A percentile compares a stretch with the other conserved stretches of the same genome.
phyloP scores from a whole-genome alignment of 1,140 invertebrate genomes.

The Mactra quadrangularis region DNA sequence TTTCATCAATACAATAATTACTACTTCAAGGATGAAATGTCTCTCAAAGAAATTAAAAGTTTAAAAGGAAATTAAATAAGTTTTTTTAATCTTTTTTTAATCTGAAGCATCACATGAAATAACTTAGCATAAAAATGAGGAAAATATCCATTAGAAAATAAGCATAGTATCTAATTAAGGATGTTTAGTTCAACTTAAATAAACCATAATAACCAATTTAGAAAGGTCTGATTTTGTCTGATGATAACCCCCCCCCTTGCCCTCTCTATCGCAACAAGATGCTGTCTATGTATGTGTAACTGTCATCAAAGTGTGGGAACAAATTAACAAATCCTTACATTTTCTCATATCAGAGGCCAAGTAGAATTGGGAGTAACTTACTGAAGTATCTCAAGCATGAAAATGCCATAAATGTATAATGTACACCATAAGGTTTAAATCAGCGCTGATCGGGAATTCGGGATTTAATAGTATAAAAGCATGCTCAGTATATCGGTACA shows the following conservation, averaged over 20 bases:
- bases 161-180: too few relatives aligned
- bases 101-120: too few relatives aligned
- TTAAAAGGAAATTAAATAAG: too few relatives aligned
- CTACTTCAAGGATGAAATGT: too few relatives aligned
- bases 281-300: slow-evolving; percentile 15
- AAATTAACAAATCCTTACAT: slow-evolving; percentile 9
- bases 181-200: too few relatives aligned
- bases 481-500: slow-evolving; percentile 23
- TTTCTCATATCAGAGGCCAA: slow-evolving; percentile 23
- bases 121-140: too few relatives aligned
- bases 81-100: too few relatives aligned
- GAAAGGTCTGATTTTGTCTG: slow-evolving; percentile 8
- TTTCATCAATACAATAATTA: too few relatives aligned
- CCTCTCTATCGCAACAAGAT: too few relatives aligned
- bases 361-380: slow-evolving; percentile 33
- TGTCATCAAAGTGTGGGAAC: slow-evolving; percentile 31
- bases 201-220: slow-evolving; percentile 31
- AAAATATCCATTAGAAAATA: too few relatives aligned
- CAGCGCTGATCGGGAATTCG: background rate
- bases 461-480: slow-evolving; percentile 13
- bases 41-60: too few relatives aligned
- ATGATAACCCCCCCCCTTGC: slow-evolving; percentile 28
- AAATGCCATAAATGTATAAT: slow-evolving; percentile 33
- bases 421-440: slow-evolving; percentile 1
- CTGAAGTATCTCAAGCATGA: slow-evolving; percentile 33